Conservation (phyloP, 2,888 invertebrate species). For the Rhodophaea formosa region DNA sequence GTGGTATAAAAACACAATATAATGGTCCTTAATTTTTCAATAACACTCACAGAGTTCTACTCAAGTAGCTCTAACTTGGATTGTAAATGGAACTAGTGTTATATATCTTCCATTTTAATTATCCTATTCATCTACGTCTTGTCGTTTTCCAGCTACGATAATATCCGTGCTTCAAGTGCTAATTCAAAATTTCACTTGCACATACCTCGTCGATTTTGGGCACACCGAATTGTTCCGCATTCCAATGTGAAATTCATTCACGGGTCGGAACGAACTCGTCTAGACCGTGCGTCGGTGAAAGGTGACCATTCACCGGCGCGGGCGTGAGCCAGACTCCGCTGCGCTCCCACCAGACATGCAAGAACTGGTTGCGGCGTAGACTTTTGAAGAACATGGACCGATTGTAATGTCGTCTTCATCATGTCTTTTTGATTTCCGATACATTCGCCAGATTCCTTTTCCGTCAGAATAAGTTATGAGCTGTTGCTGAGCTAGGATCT, state of each 20-base stretch:
- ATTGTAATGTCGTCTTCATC: too few species aligned
- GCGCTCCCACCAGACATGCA: slow-evolving; percentile 54
- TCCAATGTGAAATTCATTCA: slow-evolving; percentile 77
- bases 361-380: slow-evolving; percentile 52
- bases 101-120: too few species aligned
- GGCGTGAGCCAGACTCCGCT: slow-evolving; percentile 46
- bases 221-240: slow-evolving; percentile 74
- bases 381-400: not conserved
- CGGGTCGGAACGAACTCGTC: slow-evolving; percentile 69
- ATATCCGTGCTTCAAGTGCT: slow-evolving; percentile 28
- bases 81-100: too few species aligned
- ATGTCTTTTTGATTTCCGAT: too few species aligned
- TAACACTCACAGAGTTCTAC: too few species aligned
- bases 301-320: slow-evolving; percentile 78
- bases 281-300: slow-evolving; percentile 80
- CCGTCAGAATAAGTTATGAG: too few species aligned
- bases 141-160: slow-evolving; percentile 10
- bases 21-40: too few species aligned
- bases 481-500: too few species aligned
- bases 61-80: too few species aligned
- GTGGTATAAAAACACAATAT: too few species aligned
- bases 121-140: slow-evolving; percentile 36
- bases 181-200: slow-evolving; percentile 52
- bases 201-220: slow-evolving; percentile 55
- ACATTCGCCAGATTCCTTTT: too few species aligned